Evolutionary conservation across 2,797 vertebrate genomes (phyloP).

Genomic region (Chelon labrosus): DNA sequence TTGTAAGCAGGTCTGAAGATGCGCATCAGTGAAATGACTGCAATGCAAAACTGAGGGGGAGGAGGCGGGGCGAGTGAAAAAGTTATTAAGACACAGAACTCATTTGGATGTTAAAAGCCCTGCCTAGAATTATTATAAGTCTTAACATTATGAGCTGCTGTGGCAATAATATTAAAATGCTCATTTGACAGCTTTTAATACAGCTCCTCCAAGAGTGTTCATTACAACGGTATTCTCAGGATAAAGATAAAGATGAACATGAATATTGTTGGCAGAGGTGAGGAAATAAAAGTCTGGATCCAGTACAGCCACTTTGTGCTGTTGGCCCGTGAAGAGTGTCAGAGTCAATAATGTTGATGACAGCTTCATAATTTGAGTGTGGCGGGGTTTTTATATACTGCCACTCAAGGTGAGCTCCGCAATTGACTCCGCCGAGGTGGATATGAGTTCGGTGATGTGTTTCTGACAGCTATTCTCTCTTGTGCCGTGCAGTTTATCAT

Average conservation of each 20-base stretch:
- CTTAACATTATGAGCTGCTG: constrained; percentile 38
- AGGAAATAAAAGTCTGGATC: not conserved
- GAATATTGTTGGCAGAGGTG: constrained; percentile 2
- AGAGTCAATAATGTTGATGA: not conserved
- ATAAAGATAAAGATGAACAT: constrained; percentile 27
- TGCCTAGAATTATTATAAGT: constrained; percentile 38
- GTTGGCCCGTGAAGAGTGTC: not conserved
- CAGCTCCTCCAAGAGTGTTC: constrained; percentile 21
- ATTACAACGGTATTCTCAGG: constrained; percentile 32
- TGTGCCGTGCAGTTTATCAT: not conserved
- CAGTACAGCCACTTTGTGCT: not conserved
- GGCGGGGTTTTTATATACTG: not conserved
- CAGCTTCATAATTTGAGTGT: not conserved
- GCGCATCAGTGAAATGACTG: constrained; percentile 15
- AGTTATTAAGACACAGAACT: constrained; percentile 25
- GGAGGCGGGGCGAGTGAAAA: not conserved
- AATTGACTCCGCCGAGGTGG: not conserved
- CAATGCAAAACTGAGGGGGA: constrained; percentile 8
- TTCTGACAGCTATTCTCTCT: not conserved
- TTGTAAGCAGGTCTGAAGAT: constrained; percentile 22
- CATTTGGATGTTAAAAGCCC: constrained; percentile 50
- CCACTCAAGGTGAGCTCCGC: not conserved
- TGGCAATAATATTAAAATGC: constrained; percentile 54
- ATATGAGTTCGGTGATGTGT: not conserved
- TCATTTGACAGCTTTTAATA: constrained; percentile 48